A percentile compares a stretch with the other conserved stretches of the same genome.
phyloP scores from a whole-genome alignment of 2,113 vertebrate species.

The Chionomys nivalis region DNA sequence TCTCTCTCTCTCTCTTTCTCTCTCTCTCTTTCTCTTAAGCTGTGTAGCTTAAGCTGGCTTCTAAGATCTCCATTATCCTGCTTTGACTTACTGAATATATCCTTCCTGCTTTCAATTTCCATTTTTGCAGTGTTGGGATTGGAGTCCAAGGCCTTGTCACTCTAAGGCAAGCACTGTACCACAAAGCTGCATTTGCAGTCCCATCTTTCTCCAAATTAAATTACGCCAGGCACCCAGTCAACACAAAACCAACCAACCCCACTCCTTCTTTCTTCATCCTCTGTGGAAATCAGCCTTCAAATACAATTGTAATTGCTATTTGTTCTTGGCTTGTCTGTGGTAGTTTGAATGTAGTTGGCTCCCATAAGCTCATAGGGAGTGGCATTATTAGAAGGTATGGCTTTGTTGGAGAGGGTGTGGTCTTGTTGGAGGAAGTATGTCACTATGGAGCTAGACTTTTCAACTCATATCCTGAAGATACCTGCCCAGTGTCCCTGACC shows the following conservation, averaged over 20 bases:
- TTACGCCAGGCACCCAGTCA: neutral
- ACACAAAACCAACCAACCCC: neutral
- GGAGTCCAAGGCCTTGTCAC: neutral
- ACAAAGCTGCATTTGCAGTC: accelerated
- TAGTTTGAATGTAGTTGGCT: no score
- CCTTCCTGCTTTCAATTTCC: neutral
- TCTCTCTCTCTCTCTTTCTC: no score
- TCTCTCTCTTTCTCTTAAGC: no score
- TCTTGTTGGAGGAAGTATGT: no score
- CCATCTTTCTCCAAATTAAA: neutral
- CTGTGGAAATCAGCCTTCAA: neutral
- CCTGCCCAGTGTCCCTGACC: no score
- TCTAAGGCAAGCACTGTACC: neutral
- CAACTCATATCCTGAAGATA: no score
- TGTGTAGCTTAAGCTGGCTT: neutral
- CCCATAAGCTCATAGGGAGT: no score
- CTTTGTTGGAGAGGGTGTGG: no score
- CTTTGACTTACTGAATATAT: neutral
- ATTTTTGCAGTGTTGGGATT: neutral
- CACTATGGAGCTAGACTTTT: no score
- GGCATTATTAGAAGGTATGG: no score
- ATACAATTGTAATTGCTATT: neutral
- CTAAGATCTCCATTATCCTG: neutral
- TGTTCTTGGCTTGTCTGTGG: neutral
- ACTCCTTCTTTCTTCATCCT: neutral